phyloP scores from a whole-genome alignment of 2,113 vertebrate genomes.

The Centropus unirufus region DNA sequence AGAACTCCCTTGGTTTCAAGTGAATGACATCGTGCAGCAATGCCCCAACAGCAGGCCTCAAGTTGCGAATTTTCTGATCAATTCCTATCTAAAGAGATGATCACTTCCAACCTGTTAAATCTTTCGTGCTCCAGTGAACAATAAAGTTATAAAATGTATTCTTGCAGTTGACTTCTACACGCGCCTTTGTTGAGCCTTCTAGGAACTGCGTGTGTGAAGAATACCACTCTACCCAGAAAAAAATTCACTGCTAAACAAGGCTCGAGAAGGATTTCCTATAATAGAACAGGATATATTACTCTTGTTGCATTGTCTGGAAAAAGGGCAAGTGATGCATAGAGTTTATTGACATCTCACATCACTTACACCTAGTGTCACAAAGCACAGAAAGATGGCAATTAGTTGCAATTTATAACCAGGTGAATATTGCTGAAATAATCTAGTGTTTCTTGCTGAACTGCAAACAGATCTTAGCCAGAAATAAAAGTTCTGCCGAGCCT shows the following conservation, averaged over 20 bases:
- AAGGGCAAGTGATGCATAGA: background rate
- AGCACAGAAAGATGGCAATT: background rate
- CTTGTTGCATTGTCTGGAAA: background rate
- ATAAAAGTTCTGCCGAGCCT: background rate
- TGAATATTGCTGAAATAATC: background rate
- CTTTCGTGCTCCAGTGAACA: background rate
- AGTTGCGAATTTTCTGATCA: conserved; percentile 36
- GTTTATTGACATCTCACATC: background rate
- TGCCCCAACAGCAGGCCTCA: background rate
- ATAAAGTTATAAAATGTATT: background rate
- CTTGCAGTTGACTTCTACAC: background rate
- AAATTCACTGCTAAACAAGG: background rate
- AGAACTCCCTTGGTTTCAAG: conserved; percentile 42
- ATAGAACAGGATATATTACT: background rate
- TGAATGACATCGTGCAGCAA: background rate
- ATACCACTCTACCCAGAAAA: background rate
- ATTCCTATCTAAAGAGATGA: conserved; percentile 9
- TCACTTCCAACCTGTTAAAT: conserved; percentile 22
- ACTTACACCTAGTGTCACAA: background rate
- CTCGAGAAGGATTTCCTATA: background rate
- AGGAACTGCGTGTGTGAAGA: background rate
- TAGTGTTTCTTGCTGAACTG: background rate
- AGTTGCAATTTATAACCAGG: background rate
- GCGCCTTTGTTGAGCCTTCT: background rate
- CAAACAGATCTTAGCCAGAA: background rate